Evolutionary conservation across 2,113 vertebrate species (phyloP).

Genomic region (Cochlearius cochlearius): DNA sequence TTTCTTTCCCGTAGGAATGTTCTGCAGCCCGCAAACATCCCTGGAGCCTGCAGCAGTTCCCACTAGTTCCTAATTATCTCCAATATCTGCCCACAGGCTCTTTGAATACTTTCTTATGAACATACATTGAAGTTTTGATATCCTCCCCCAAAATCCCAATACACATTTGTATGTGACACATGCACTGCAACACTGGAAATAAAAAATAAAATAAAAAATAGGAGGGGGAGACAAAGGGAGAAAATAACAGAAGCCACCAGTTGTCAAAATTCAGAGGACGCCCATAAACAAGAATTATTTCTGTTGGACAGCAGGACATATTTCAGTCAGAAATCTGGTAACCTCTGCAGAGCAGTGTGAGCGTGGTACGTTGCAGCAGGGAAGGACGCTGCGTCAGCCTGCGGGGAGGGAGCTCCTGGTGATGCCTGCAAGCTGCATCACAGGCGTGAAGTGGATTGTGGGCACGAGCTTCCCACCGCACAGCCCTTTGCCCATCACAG

Average conservation of each 20-base stretch:
- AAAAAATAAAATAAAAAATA: not conserved
- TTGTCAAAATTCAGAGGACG: not conserved
- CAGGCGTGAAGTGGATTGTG: not conserved
- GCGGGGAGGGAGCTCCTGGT: not conserved
- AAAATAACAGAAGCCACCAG: not conserved
- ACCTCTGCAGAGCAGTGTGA: not conserved
- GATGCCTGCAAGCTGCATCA: not conserved
- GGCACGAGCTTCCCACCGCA: not conserved
- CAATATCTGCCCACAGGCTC: constrained; percentile 16
- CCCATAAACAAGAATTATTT: not conserved
- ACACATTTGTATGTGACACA: not conserved
- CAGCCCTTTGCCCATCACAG: not conserved
- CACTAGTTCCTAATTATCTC: constrained; percentile 56
- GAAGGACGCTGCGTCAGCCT: not conserved
- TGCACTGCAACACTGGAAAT: not conserved
- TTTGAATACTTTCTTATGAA: not conserved
- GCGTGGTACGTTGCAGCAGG: fast-evolving
- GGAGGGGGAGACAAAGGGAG: not conserved
- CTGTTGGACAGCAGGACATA: not conserved
- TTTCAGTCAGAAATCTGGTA: not conserved
- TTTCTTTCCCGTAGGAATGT: not conserved
- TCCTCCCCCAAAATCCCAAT: not conserved
- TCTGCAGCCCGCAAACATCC: constrained; percentile 50
- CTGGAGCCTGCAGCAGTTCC: constrained; percentile 19
- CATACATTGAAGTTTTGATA: not conserved